phyloP scores from a whole-genome alignment of 2,797 vertebrate species.

The Allochrocebus solatus region DNA sequence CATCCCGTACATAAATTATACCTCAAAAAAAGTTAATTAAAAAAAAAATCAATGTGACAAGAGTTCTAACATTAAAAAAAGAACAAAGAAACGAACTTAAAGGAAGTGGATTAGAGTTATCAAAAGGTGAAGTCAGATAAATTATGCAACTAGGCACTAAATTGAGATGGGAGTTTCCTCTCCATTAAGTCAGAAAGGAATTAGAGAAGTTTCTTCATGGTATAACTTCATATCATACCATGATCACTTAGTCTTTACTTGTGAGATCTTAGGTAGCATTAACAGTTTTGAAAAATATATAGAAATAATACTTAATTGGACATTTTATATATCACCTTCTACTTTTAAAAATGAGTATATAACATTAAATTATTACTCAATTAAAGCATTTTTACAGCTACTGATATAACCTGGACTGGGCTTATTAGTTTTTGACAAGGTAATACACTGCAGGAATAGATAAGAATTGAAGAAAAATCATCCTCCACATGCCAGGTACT shows the following conservation, averaged over 20 bases:
- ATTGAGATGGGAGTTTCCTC: background rate
- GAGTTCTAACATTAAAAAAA: slow-evolving; percentile 28
- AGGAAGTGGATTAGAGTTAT: background rate
- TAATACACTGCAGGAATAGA: background rate
- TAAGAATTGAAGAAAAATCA: slow-evolving; percentile 28
- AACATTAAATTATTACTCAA: slow-evolving; percentile 19
- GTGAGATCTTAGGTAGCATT: background rate
- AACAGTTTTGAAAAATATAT: slow-evolving; percentile 4
- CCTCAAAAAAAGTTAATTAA: slow-evolving; percentile 31
- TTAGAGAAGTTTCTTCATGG: slow-evolving; percentile 23
- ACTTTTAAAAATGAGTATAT: slow-evolving; percentile 21
- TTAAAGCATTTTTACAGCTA: slow-evolving; percentile 46
- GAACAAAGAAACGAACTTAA: slow-evolving; percentile 51
- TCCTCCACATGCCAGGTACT: background rate
- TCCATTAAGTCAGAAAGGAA: slow-evolving; percentile 13
- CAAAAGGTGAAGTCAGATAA: slow-evolving; percentile 49
- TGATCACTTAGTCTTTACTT: background rate
- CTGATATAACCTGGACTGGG: background rate
- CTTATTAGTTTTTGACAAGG: slow-evolving; percentile 40
- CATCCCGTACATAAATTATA: slow-evolving; percentile 30
- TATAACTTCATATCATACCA: background rate
- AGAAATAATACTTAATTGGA: slow-evolving; percentile 39
- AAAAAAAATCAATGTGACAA: slow-evolving; percentile 49
- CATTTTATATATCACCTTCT: slow-evolving; percentile 16
- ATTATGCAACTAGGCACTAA: slow-evolving; percentile 11